These are phyloP conservation scores for Drosophila nebulosa DNA, from an alignment of 1,140 invertebrate species.

Conservation along the genomic window DNA sequence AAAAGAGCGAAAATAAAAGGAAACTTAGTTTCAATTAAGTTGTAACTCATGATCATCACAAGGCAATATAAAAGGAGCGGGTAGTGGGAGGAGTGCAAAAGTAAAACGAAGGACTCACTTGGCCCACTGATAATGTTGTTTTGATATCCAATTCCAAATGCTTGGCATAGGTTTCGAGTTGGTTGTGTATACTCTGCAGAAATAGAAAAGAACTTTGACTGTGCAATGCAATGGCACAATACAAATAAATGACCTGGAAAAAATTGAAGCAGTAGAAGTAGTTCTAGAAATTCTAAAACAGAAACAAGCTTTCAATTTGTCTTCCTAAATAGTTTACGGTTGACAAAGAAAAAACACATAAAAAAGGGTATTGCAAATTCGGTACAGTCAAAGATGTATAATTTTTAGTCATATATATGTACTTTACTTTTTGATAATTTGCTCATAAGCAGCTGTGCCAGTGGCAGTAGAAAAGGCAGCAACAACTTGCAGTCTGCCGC, in stretches of 20 bases:
- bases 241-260: too few species aligned
- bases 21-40: conserved; percentile 74
- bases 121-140: conserved; percentile 61
- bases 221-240: too few species aligned
- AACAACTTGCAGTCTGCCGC: conserved; percentile 35
- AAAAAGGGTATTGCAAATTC: too few species aligned
- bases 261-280: too few species aligned
- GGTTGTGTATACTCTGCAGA: not conserved
- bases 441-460: conserved; percentile 18
- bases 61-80: not conserved
- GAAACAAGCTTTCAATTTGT: too few species aligned
- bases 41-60: conserved; percentile 64
- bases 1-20: conserved; percentile 30
- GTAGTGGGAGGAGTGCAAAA: too few species aligned
- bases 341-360: too few species aligned
- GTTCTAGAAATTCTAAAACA: too few species aligned
- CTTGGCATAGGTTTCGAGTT: conserved; percentile 32
- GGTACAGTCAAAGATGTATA: too few species aligned
- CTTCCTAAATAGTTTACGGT: too few species aligned
- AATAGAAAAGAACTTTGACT: not conserved
- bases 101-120: not conserved
- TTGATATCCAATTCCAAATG: conserved; percentile 60
- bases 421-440: conserved; percentile 55
- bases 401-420: not conserved
- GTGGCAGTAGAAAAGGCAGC: not conserved